Evolutionary conservation across 2,113 vertebrate species (phyloP), one percentile per base, ranked within the genome.

Genomic region (Oncorhynchus tshawytscha): DNA sequence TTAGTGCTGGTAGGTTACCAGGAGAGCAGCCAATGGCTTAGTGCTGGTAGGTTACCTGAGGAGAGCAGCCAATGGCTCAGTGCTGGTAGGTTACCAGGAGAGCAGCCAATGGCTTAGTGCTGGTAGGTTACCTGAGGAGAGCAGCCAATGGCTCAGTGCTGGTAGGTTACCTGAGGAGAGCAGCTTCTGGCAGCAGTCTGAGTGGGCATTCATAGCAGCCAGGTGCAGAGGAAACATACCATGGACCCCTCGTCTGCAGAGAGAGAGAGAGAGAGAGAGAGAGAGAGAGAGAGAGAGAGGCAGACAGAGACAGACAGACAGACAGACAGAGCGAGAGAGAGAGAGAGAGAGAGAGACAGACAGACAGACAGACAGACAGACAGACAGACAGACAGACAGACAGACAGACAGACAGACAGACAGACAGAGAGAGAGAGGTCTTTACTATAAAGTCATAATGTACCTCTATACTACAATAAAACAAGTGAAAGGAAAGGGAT

Each of bases 201-300:
- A 92, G 89, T 98, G 96, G 71, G 96, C 97, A 1, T 97, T 97
- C 84, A 99, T 87, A 1, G 95, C 97, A 1, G 97, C 97, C 82
- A 99, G 92, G 86, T 99, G 97, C 62, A 99, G 91, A 51, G 97
- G 97, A 79, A 99, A 97, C 97, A 99, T 99, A 74, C 95, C 96
- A 64, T 98, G 95, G 86, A 98, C 92, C 45, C 97, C 97, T 88
- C 97, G 95, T 90, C 97, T 99, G 83, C 29, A 82, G 69, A 83
- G 9, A 88, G 9, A 86, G 27, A 34, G 39, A 65, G 1, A 80
- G n/a, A 77, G 8, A 77, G 5, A 9, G 57, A 67, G 67, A n/a
- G 16, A 18, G 49, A 51, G 49, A 51, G 49, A 16, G 49, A 51
- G 49, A 16, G 49, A 16, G 3, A 16, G 49, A 51, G 49, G 8